Conservation (phyloP, 2,888 invertebrate species). For the Orchesella flavescens region DNA sequence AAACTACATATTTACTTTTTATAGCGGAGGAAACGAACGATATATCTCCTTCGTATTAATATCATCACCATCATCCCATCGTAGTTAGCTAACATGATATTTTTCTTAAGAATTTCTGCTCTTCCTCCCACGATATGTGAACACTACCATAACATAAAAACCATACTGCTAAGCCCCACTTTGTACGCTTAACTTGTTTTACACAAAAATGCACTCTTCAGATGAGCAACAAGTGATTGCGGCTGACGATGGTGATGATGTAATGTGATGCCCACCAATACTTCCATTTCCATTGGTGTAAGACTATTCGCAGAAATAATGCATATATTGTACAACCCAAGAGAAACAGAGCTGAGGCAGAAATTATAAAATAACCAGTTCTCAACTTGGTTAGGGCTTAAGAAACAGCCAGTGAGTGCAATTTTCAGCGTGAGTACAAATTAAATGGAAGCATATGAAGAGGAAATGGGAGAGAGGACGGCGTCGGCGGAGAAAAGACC, state of each 20-base stretch:
- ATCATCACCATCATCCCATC: too few relatives aligned
- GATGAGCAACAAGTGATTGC: not conserved
- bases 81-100: not conserved
- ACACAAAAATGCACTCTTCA: not conserved
- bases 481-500: not conserved
- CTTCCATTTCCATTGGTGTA: not conserved
- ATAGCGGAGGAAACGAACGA: too few relatives aligned
- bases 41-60: not conserved
- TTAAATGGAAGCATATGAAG: constrained; percentile 22
- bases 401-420: not conserved
- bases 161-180: not conserved
- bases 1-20: too few relatives aligned
- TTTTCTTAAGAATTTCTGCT: not conserved
- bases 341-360: not conserved
- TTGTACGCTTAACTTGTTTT: constrained; percentile 7
- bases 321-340: not conserved
- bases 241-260: too few relatives aligned
- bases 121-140: not conserved
- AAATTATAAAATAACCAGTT: constrained; percentile 18
- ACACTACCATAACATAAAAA: not conserved
- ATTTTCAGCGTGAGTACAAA: not conserved
- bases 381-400: not conserved
- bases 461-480: constrained; percentile 8
- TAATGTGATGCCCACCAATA: too few relatives aligned
- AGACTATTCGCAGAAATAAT: not conserved